These are phyloP conservation scores for Aegithalos caudatus DNA, from an alignment of 2,113 vertebrate genomes.

Conservation along the genomic window DNA sequence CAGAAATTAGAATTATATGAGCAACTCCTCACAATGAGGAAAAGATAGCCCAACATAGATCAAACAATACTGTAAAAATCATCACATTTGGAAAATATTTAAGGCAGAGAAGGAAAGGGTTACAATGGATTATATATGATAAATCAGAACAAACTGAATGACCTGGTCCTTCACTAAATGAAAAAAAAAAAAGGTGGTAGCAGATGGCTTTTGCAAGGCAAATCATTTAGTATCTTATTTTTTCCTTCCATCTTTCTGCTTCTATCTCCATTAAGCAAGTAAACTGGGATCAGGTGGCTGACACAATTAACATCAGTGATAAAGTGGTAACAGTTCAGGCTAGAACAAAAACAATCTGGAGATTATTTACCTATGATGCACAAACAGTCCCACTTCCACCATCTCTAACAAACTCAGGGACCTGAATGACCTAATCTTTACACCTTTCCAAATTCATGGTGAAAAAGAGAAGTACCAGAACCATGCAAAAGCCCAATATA, in stretches of 20 bases:
- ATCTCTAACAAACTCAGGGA: neutral
- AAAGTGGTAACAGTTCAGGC: neutral
- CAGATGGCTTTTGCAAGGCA: conserved; percentile 18
- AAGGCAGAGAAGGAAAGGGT: neutral
- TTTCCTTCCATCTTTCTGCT: neutral
- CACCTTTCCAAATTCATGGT: neutral
- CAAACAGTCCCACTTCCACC: neutral
- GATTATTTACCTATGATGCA: neutral
- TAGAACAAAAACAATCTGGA: neutral
- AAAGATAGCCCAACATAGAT: neutral
- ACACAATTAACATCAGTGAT: neutral
- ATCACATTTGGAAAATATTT: neutral
- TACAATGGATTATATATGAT: neutral
- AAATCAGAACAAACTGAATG: neutral
- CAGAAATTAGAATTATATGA: neutral
- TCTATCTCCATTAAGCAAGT: conserved; percentile 32
- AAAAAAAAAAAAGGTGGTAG: neutral
- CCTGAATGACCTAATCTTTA: neutral
- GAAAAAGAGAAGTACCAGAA: neutral
- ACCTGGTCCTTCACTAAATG: neutral
- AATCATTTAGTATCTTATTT: neutral
- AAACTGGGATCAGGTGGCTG: neutral
- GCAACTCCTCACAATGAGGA: neutral
- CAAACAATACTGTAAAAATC: neutral
- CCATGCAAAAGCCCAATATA: neutral